These are phyloP conservation scores for Ectemnius cavifrons DNA, from an alignment of 2,888 invertebrate genomes.

Conservation along the genomic window DNA sequence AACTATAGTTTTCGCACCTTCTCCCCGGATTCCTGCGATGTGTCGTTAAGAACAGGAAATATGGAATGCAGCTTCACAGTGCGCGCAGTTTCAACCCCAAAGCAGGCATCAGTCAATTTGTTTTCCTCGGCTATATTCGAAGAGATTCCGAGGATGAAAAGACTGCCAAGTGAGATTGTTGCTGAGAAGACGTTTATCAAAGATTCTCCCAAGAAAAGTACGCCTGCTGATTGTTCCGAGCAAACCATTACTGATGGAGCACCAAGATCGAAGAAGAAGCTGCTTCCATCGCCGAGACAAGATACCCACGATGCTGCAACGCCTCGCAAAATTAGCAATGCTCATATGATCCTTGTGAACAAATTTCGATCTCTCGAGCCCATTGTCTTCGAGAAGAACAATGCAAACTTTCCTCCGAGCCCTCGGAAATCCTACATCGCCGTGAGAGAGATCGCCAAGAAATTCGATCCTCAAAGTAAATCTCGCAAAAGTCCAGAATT, in stretches of 20 bases:
- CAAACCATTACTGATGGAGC: background rate
- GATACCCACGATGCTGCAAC: background rate
- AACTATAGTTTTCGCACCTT: background rate
- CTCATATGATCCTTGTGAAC: background rate
- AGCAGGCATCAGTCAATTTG: conserved; percentile 1
- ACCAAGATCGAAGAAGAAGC: background rate
- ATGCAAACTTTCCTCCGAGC: background rate
- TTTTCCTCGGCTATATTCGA: conserved; percentile 27
- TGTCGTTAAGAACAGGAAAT: background rate
- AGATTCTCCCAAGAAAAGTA: background rate
- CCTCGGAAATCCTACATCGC: background rate
- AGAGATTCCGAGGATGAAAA: background rate
- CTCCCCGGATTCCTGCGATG: background rate
- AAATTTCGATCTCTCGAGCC: conserved; percentile 22
- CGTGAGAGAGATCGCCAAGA: conserved; percentile 25
- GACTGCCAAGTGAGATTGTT: background rate
- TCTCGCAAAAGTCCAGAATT: background rate
- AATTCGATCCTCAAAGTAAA: background rate
- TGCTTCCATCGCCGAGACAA: background rate
- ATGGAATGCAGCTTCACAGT: conserved; percentile 3
- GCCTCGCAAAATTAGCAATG: background rate
- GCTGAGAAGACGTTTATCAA: conserved; percentile 8
- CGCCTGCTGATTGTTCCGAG: background rate
- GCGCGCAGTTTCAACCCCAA: conserved; percentile 29
- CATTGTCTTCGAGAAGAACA: conserved; percentile 16